phyloP scores from a whole-genome alignment of 2,797 vertebrate genomes.

The Philypnodon macrostomus region DNA sequence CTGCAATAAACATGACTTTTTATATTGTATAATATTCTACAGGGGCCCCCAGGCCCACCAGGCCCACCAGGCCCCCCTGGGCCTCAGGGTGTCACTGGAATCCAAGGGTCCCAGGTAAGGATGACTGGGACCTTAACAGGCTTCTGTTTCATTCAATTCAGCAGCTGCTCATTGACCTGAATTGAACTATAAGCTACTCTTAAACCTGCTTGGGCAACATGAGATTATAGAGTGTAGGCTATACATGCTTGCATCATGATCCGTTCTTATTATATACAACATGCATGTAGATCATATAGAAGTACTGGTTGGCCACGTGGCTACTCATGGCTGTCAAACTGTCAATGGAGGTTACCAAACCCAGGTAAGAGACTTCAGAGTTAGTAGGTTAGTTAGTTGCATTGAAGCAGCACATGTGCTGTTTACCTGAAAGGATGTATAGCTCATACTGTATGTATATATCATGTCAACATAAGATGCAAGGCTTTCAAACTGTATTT shows the following conservation, averaged over 20 bases:
- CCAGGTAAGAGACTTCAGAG: neutral
- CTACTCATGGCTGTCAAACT: neutral
- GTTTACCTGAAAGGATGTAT: too few relatives aligned
- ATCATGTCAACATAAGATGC: neutral
- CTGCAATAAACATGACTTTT: slow-evolving; percentile 2
- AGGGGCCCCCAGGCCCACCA: slow-evolving; percentile 88
- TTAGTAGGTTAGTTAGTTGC: too few relatives aligned
- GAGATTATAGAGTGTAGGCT: slow-evolving; percentile 40
- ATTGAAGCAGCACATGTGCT: too few relatives aligned
- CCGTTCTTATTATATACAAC: slow-evolving; percentile 22
- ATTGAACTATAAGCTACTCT: slow-evolving; percentile 38
- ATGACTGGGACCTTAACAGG: slow-evolving; percentile 2
- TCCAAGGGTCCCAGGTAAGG: slow-evolving; percentile 86
- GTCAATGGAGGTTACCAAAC: neutral
- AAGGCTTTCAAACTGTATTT: slow-evolving; percentile 3
- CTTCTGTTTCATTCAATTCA: slow-evolving; percentile 41
- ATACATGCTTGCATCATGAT: slow-evolving; percentile 52
- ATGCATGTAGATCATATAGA: slow-evolving; percentile 58
- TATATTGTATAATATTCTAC: slow-evolving; percentile 8
- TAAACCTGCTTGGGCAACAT: slow-evolving; percentile 52
- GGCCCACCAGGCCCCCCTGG: slow-evolving; percentile 88
- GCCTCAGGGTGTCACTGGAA: slow-evolving; percentile 81
- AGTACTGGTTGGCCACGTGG: slow-evolving; percentile 1
- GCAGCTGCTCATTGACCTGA: slow-evolving; percentile 42
- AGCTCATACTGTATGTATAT: too few relatives aligned